Evolutionary conservation across 2,113 vertebrate genomes (phyloP).

Genomic region (Mastomys natalensis): DNA sequence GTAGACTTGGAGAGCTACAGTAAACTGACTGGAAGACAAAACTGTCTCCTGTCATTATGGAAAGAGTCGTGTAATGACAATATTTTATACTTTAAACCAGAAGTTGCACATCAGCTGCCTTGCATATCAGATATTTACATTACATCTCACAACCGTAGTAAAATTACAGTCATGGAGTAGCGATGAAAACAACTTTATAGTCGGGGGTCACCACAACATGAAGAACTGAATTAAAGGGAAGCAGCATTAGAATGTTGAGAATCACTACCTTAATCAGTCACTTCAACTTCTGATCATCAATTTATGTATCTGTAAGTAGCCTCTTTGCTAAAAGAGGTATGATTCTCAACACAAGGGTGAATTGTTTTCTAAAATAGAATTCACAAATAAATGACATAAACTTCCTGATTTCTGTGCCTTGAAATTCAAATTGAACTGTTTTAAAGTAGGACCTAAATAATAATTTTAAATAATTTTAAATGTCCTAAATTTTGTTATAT

Average conservation of each 20-base stretch:
- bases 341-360: not conserved
- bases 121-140: not conserved
- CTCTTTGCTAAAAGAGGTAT: not conserved
- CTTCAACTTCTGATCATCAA: not conserved
- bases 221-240: not conserved
- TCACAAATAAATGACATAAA: not conserved
- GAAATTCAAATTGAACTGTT: not conserved
- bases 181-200: not conserved
- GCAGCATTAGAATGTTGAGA: not conserved
- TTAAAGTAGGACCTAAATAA: not conserved
- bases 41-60: not conserved
- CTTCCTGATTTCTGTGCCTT: too few relatives aligned
- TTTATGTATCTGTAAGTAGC: not conserved
- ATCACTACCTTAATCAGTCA: not conserved
- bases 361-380: not conserved
- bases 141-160: not conserved
- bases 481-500: not conserved
- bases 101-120: not conserved
- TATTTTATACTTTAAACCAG: not conserved
- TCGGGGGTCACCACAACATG: not conserved
- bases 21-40: not conserved
- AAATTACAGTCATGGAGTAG: not conserved
- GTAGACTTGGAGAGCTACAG: not conserved
- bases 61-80: not conserved
- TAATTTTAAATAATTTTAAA: not conserved